Conservation (phyloP, 1,140 invertebrate genomes). For the Drosophila pachea region DNA sequence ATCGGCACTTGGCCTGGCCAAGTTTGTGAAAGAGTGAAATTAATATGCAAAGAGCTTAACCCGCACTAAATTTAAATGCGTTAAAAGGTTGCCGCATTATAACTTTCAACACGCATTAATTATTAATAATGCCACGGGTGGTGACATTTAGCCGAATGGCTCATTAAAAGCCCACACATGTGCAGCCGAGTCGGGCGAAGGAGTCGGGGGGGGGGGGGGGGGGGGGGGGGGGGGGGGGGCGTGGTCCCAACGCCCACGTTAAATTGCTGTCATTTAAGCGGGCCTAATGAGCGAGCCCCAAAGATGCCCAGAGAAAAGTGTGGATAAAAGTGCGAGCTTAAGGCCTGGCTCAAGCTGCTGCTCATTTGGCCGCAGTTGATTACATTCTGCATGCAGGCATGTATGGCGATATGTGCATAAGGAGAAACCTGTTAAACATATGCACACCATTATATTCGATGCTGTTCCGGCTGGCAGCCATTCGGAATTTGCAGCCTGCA, state of each 20-base stretch:
- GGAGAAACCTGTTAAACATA: constrained; percentile 30
- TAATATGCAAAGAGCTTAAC: constrained; percentile 31
- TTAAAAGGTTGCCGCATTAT: constrained; percentile 57
- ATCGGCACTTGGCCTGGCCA: too few relatives aligned
- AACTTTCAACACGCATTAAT: constrained; percentile 57
- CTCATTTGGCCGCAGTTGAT: neutral
- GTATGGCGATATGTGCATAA: neutral
- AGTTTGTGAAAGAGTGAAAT: constrained; percentile 15
- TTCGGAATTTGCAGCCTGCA: constrained; percentile 25
- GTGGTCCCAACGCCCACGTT: neutral
- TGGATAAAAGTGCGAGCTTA: neutral
- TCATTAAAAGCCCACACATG: constrained; percentile 39
- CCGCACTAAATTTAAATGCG: constrained; percentile 38
- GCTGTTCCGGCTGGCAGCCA: constrained; percentile 12
- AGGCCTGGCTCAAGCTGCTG: neutral
- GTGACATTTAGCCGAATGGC: constrained; percentile 35
- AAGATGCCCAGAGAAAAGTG: constrained; percentile 6
- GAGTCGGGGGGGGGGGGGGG: neutral
- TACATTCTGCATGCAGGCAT: neutral
- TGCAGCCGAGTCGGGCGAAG: neutral
- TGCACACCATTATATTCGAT: constrained; percentile 24
- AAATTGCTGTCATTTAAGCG: constrained; percentile 3
- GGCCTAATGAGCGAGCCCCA: neutral
- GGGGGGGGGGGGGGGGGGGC: neutral
- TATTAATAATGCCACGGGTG: constrained; percentile 51